Base-by-base conservation (phyloP, 2,797 vertebrate species). In the Selene dorsalis region DNA sequence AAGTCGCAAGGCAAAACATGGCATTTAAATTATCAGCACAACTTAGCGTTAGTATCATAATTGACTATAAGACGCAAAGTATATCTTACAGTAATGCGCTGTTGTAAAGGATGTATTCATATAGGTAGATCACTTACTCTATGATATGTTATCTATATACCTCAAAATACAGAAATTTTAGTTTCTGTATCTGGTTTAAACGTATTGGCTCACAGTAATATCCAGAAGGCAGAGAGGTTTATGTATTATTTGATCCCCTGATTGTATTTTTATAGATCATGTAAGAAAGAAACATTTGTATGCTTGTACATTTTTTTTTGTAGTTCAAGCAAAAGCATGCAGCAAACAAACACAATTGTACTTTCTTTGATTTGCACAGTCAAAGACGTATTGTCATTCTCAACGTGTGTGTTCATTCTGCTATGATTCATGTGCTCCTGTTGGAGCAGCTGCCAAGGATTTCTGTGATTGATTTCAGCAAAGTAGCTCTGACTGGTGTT, bases 141-240 rank as follows among this genome's bases (percentile, higher is more conserved):
- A 64, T 67, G 56, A 8, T 72, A 58, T 84, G 66, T 87, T 68
- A 71, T 92, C 74, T 89, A 88, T 92, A 89, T 90, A 93, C 84
- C 88, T 92, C 89, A 88, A 83, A 85, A 75, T 84, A 73, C 73
- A 74, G 62, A 41, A 66, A 73, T 43, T 12, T 68, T 82, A 71
- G 56, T 84, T 85, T 75, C 75, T 91, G 79, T 81, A 82, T 75
- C n/a, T 80, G 48, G 50, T 76, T 69, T 69, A 69, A 74, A 76
- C 79, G 39, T 83, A 87, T 80, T 71, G 60, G 71, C 59, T 75
- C 30, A 69, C 67, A 66, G n/a, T 55, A 20, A 58, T 61, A 74
- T 79, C 39, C 72, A 74, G 52, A 79, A 61, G 17, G 9, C 57
- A 72, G 17, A 73, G 43, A 82, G 4, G 24, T 74, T 77, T 17